These are phyloP conservation scores for Drosophila virilis DNA, from an alignment of 1,140 invertebrate genomes.

Conservation along the genomic window DNA sequence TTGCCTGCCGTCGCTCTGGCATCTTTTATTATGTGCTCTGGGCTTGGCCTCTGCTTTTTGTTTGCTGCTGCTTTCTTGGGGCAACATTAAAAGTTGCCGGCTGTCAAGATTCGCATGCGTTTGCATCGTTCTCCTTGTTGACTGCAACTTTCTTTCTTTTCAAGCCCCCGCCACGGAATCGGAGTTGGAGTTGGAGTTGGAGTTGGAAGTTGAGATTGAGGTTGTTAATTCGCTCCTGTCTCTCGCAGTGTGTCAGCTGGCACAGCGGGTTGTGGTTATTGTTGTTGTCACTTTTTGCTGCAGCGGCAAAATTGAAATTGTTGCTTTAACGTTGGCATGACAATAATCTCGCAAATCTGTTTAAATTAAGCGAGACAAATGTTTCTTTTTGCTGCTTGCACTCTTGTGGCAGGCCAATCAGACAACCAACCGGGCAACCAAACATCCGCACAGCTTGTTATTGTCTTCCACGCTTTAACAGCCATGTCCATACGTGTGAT, in stretches of 20 bases:
- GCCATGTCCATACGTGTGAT: conserved; percentile 41
- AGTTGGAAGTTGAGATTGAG: conserved; percentile 32
- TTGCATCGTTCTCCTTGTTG: conserved; percentile 54
- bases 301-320: conserved; percentile 72
- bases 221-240: conserved; percentile 56
- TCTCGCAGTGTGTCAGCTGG: conserved; percentile 55
- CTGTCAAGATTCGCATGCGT: conserved; percentile 74
- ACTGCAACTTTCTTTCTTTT: conserved; percentile 52
- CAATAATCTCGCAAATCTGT: conserved; percentile 83
- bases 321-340: conserved; percentile 79
- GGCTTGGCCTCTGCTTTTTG: conserved; percentile 1
- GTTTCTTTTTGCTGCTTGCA: conserved; percentile 62
- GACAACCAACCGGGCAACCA: conserved; percentile 44
- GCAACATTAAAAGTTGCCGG: conserved; percentile 79
- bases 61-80: conserved; percentile 30
- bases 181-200: conserved; percentile 9
- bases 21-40: conserved; percentile 30
- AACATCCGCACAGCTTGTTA: conserved; percentile 35
- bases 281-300: conserved; percentile 4
- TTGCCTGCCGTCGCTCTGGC: conserved; percentile 9
- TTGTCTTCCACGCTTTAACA: conserved; percentile 18
- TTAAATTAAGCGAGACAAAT: conserved; percentile 83
- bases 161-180: conserved; percentile 12
- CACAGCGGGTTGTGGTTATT: conserved; percentile 38
- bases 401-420: conserved; percentile 54